Percentiles rank a stretch among this genome's conserved stretches.
Conservation (phyloP, 2,797 vertebrate genomes). For the Staurois parvus region DNA sequence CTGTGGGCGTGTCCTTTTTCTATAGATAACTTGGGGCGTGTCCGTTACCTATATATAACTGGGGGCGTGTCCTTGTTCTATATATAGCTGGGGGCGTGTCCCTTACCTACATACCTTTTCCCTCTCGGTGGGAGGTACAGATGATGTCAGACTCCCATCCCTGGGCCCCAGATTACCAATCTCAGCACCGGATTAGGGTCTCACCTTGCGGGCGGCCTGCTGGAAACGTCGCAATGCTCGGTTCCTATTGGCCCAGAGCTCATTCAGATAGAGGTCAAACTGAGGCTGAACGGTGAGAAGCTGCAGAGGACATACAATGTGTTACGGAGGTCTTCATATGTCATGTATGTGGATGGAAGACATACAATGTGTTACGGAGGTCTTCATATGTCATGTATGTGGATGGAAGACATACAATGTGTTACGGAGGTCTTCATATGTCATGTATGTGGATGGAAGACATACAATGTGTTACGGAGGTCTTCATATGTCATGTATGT, state of each 20-base stretch:
- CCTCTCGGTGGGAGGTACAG: too few species aligned
- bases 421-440: neutral
- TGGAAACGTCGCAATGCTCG: constrained; percentile 82
- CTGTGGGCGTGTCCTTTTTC: too few species aligned
- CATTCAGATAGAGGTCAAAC: constrained; percentile 78
- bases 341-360: neutral
- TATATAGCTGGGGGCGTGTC: too few species aligned
- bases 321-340: neutral
- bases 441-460: fast-evolving
- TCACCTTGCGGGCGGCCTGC: constrained; percentile 88
- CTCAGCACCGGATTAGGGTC: neutral
- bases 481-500: neutral
- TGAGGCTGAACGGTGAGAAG: constrained; percentile 57
- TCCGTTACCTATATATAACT: too few species aligned
- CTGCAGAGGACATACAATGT: constrained; percentile 24
- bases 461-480: neutral
- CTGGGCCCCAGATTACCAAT: too few species aligned
- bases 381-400: neutral
- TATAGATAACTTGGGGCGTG: too few species aligned
- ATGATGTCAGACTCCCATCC: too few species aligned
- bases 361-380: neutral
- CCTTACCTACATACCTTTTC: too few species aligned
- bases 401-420: fast-evolving
- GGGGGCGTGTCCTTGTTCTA: too few species aligned
- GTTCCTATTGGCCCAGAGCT: constrained; percentile 77